Base-by-base conservation (phyloP, 2,888 invertebrate genomes). In the Spialia ferax region DNA sequence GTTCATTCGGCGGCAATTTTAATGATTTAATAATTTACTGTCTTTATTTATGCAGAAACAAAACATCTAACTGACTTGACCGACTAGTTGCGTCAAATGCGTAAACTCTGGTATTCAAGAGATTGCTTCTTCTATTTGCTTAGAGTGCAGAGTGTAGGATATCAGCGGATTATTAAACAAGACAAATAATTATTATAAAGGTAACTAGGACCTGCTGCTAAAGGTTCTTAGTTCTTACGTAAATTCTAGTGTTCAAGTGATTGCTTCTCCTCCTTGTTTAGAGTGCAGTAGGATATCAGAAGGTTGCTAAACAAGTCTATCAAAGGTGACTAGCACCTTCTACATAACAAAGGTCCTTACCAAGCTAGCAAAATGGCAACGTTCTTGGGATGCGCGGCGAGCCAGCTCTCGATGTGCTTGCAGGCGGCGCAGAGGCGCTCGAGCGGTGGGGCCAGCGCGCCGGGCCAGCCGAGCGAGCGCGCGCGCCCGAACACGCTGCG, bases 351-450 rank as follows among this genome's bases (percentile, higher is more conserved):
- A 35, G 6, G 7, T 11, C 1, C 35, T 94, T 88, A 97, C 97
- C 97, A 97, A 77, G 98, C 97, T 82, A 98, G 96, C 63, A 99
- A 93, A 69, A 98, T 97, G 45, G 97, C 97, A 73, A 98, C 97
- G 83, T 98, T 96, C 86, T 96, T 96, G 20, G 96, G 95, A 80
- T 97, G 96, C 60, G 96, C 96, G 59, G 96, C 96, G 62, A 98
- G 94, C 98, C 98, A 99, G 80, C 97, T 97, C 91, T 99, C 98
- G 79, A 99, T 97, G 82, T 97, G 97, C 87, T 98, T 98, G 94
- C 98, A 99, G 68, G 98, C 96, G 73, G 97, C 97, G 88, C 98
- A 99, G 26, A 99, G 95, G 74, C 97, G 94, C 87, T 98, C 98
- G 69, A 99, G 94, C 50, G 98, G 98, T 42, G 98, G 98, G 32